phyloP scores from a whole-genome alignment of 2,113 vertebrate species.

The Leucosticte australis region DNA sequence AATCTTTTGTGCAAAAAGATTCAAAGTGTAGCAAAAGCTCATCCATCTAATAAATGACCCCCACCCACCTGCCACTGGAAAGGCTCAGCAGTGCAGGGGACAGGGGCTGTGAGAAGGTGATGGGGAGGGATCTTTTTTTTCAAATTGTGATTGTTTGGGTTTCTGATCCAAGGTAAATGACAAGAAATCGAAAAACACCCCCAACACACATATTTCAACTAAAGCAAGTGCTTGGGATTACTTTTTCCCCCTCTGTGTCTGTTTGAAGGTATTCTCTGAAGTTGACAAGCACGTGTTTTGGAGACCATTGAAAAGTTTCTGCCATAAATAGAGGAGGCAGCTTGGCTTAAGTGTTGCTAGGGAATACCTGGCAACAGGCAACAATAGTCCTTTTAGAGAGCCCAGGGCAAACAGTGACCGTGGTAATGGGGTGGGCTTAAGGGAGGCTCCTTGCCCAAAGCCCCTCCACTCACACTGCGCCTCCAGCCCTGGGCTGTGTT shows the following conservation, averaged over 20 bases:
- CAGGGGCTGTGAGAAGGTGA: neutral
- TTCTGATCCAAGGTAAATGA: conserved; percentile 68
- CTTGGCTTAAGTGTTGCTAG: conserved; percentile 85
- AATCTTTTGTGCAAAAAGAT: conserved; percentile 31
- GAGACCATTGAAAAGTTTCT: conserved; percentile 83
- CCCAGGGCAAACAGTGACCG: conserved; percentile 85
- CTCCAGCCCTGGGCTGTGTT: conserved; percentile 81
- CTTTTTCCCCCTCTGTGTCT: conserved; percentile 70
- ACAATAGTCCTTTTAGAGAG: conserved; percentile 84
- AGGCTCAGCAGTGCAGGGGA: neutral
- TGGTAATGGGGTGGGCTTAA: conserved; percentile 84
- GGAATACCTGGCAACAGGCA: conserved; percentile 85
- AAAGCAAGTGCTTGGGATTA: conserved; percentile 66
- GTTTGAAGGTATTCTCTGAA: conserved; percentile 77
- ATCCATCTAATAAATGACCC: neutral
- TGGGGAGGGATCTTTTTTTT: neutral
- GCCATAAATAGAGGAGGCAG: conserved; percentile 81
- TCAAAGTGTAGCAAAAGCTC: neutral
- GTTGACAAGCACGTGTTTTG: conserved; percentile 84
- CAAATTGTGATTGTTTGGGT: conserved; percentile 64
- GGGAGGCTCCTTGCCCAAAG: conserved; percentile 76
- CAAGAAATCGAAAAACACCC: conserved; percentile 63
- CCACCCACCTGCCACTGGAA: conserved; percentile 20
- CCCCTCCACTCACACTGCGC: conserved; percentile 74
- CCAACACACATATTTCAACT: conserved; percentile 73